Base-by-base conservation (phyloP, 2,113 vertebrate genomes). In the Castor canadensis region DNA sequence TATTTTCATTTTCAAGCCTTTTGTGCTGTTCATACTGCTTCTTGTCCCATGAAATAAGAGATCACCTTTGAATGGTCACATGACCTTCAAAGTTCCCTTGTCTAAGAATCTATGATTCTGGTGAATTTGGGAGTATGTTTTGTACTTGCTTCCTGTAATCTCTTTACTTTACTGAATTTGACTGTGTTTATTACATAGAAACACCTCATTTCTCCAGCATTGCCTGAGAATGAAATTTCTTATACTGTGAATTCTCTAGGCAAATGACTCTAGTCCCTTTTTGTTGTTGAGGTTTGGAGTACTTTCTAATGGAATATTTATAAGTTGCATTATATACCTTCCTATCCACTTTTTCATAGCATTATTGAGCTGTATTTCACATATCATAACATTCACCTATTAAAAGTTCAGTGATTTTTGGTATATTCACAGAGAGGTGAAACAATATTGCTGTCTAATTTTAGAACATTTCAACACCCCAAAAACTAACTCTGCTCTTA, bases 31-130 rank as follows among this genome's bases (percentile, higher is more conserved):
- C 30, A 77, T 16, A 73, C 20, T 43, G 54, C 62, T 93, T 75
- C 79, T 89, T 87, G 12, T 49, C 49, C 62, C 54, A 45, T 89
- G 52, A 88, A 87, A 30, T 88, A 82, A 94, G 43, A 93, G 62
- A 45, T 56, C 64, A 32, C 69, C 58, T 43, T 49, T 60, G 73
- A 60, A 56, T 66, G 45, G 49, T 28, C 58, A 12, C 47, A 26
- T 40, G 52, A 60, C 43, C 88, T 60, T 54, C 45, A 26, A n/a
- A 80, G 66, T 22, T 43, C 40, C n/a, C 64, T 92, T 83, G 82
- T 76, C 49, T 58, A 22, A 17, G 16, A 43, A 45, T 49, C 15
- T 72, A 3, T 62, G 62, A 66, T 93, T 62, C 75, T 58, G 10
- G 35, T 17, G 19, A 67, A 9, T 16, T 30, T 13, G 56, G 8